Conservation (phyloP, 2,888 invertebrate species). For the Ornithoptera alexandrae region DNA sequence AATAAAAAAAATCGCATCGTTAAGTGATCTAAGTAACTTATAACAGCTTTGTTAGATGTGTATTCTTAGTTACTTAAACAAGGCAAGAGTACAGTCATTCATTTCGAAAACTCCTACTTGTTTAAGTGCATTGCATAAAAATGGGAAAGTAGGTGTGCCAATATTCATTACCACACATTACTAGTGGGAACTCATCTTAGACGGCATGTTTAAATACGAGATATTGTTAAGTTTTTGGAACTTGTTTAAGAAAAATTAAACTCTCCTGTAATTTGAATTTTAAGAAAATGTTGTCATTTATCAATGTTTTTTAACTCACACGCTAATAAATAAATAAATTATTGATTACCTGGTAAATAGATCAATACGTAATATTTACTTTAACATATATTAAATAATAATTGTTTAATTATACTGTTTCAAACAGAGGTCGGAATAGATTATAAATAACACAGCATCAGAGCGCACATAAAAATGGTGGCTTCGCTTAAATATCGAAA, state of each 20-base stretch:
- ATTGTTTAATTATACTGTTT: background rate
- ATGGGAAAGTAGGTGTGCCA: conserved; percentile 23
- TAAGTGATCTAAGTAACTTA: no score
- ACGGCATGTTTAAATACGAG: background rate
- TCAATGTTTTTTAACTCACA: no score
- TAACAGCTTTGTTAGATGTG: background rate
- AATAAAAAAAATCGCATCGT: no score
- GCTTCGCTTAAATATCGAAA: conserved; percentile 32
- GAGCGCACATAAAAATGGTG: conserved; percentile 23
- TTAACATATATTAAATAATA: background rate
- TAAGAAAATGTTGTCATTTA: no score
- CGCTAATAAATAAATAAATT: no score
- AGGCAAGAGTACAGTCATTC: background rate
- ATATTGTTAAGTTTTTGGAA: background rate
- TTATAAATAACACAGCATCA: background rate
- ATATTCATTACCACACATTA: conserved; percentile 20
- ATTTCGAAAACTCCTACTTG: conserved; percentile 21
- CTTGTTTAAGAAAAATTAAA: no score
- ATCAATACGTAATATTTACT: background rate
- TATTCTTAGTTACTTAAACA: background rate
- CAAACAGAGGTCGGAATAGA: background rate
- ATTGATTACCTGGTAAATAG: no score
- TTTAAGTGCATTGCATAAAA: conserved; percentile 25
- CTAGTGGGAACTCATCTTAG: conserved; percentile 6
- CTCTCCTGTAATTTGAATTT: no score